These are phyloP conservation scores for Eulithis prunata DNA, from an alignment of 2,888 invertebrate species.

Conservation along the genomic window DNA sequence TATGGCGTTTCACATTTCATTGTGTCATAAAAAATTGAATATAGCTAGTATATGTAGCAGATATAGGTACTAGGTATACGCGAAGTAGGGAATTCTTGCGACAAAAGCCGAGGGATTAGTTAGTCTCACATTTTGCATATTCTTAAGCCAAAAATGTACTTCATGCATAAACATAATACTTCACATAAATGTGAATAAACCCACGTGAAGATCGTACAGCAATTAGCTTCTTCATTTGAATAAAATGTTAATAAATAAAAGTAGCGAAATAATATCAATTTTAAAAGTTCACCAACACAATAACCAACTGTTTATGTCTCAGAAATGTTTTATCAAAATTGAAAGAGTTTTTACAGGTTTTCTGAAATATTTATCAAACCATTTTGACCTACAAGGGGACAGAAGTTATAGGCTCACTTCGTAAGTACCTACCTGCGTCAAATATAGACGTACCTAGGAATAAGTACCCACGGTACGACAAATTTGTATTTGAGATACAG, in stretches of 20 bases:
- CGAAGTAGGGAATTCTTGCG: conserved; percentile 5
- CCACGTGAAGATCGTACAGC: conserved; percentile 16
- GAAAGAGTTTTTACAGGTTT: too few species aligned
- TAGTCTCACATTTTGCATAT: conserved; percentile 29
- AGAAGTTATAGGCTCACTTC: too few species aligned
- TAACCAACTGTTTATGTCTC: neutral
- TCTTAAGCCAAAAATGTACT: conserved; percentile 28
- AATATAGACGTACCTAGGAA: too few species aligned
- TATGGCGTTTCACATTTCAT: too few species aligned
- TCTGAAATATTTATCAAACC: too few species aligned
- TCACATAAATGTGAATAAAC: conserved; percentile 25
- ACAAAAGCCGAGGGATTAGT: conserved; percentile 30
- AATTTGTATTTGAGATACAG: too few species aligned
- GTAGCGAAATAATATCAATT: neutral
- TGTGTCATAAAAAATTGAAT: too few species aligned
- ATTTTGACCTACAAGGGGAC: too few species aligned
- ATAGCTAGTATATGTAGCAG: too few species aligned
- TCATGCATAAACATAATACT: conserved; percentile 36
- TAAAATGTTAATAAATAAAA: neutral
- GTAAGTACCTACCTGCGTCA: too few species aligned
- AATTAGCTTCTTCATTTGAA: conserved; percentile 6
- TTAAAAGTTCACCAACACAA: conserved; percentile 2
- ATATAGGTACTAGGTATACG: too few species aligned
- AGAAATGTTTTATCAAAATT: neutral
- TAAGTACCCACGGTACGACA: too few species aligned